Evolutionary conservation across 2,797 vertebrate species (phyloP).

Genomic region (Pampus argenteus): DNA sequence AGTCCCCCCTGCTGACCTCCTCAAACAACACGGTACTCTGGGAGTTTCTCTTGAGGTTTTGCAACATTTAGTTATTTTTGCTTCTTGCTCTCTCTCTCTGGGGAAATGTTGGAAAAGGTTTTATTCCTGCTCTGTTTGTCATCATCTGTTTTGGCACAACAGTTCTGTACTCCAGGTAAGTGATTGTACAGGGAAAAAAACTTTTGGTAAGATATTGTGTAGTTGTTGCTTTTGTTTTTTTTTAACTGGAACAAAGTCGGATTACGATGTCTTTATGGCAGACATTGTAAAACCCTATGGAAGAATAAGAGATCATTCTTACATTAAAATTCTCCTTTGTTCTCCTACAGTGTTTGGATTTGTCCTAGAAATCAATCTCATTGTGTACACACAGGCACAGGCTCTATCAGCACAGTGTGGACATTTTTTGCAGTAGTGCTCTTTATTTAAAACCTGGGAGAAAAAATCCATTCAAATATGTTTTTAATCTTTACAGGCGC

Average conservation of each 20-base stretch:
- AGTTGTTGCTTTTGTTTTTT: neutral
- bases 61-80: constrained; percentile 28
- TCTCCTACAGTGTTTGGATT: neutral
- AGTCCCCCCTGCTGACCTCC: constrained; percentile 61
- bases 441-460: neutral
- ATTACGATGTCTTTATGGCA: constrained; percentile 32
- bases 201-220: neutral
- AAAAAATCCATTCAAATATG: constrained; percentile 1
- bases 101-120: constrained; percentile 83
- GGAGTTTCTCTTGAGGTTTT: constrained; percentile 75
- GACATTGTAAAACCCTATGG: neutral
- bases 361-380: neutral
- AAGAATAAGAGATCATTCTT: neutral
- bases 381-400: neutral
- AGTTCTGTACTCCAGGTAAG: constrained; percentile 87
- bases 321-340: neutral
- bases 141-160: constrained; percentile 54
- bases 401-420: neutral
- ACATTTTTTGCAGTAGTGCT: neutral
- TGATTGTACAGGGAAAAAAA: neutral
- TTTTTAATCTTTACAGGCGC: constrained; percentile 56
- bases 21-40: constrained; percentile 77
- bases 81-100: constrained; percentile 44
- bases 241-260: constrained; percentile 28
- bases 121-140: constrained; percentile 78